Conservation (phyloP, 2,113 vertebrate genomes). For the Ornithorhynchus anatinus region DNA sequence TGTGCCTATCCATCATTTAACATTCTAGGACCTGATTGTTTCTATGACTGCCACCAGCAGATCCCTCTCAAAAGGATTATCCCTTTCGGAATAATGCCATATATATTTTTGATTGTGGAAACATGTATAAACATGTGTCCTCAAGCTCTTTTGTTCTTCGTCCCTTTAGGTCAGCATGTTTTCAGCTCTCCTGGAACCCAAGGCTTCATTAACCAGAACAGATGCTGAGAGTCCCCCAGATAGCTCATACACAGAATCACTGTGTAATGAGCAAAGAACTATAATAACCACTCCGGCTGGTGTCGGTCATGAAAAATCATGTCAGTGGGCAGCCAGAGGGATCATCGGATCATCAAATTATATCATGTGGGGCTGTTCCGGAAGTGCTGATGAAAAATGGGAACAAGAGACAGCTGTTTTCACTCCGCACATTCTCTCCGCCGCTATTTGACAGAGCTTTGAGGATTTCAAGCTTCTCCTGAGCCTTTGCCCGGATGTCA, state of each 20-base stretch:
- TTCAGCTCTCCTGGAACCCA: not conserved
- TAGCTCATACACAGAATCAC: not conserved
- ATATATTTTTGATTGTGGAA: not conserved
- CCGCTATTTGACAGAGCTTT: constrained; percentile 27
- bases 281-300: not conserved
- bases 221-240: not conserved
- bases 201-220: not conserved
- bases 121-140: not conserved
- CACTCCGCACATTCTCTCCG: constrained; percentile 32
- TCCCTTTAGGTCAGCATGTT: not conserved
- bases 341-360: constrained; percentile 6
- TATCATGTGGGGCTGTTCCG: constrained; percentile 9
- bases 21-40: not conserved
- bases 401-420: constrained; percentile 41
- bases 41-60: not conserved
- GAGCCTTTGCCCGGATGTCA: constrained; percentile 25
- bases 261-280: not conserved
- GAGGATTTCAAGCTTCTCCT: constrained; percentile 39
- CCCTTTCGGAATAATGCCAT: not conserved
- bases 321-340: not conserved
- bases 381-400: constrained; percentile 49
- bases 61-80: not conserved
- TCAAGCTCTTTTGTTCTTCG: not conserved
- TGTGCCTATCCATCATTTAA: no score
- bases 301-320: not conserved